Percentiles rank a stretch among this genome's conserved stretches.
phyloP scores from a whole-genome alignment of 1,140 invertebrate species.

The Neodiprion pinetum region DNA sequence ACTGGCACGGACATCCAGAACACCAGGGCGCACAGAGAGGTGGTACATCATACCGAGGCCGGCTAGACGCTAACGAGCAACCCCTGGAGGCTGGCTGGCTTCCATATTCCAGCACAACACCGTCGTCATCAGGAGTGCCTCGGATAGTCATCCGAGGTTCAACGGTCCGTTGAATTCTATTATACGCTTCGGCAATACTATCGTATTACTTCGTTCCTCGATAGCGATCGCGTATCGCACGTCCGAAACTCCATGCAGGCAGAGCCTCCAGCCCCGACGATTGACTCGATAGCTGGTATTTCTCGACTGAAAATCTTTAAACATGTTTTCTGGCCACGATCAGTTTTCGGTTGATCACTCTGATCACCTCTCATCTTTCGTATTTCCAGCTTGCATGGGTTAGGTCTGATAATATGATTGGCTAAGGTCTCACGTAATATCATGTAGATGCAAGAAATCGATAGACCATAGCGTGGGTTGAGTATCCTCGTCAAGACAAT shows the following conservation, averaged over 20 bases:
- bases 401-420: too few species aligned
- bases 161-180: constrained; percentile 4
- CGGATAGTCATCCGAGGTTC: neutral
- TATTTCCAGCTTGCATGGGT: too few species aligned
- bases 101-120: neutral
- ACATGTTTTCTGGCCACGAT: too few species aligned
- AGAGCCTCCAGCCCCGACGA: too few species aligned
- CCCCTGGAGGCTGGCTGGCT: constrained; percentile 38
- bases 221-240: neutral
- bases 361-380: too few species aligned
- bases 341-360: too few species aligned
- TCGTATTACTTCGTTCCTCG: neutral
- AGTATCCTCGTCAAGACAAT: neutral
- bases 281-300: too few species aligned
- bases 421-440: neutral
- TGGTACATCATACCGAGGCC: constrained; percentile 39
- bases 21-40: constrained; percentile 12
- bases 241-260: neutral
- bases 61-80: constrained; percentile 42
- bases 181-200: constrained; percentile 10
- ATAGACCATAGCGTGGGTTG: neutral
- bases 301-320: too few species aligned
- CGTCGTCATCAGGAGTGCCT: neutral
- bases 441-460: neutral
- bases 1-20: neutral